Conservation (phyloP, 2,888 invertebrate species). For the Dicycla oo region DNA sequence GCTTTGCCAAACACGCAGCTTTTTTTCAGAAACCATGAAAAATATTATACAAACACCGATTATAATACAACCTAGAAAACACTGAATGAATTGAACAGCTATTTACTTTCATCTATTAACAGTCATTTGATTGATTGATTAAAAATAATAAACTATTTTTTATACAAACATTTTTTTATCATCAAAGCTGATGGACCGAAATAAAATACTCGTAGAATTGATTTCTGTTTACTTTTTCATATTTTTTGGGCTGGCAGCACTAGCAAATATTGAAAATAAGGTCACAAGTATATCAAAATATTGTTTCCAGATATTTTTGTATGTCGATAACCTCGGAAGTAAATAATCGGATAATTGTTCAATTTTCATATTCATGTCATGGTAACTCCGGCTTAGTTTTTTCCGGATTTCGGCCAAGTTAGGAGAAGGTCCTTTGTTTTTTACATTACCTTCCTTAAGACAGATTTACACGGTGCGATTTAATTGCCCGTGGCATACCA, state of each 20-base stretch:
- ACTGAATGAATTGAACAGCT: neutral
- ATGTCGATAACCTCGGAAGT: constrained; percentile 54
- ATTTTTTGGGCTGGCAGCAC: neutral
- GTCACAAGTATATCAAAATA: constrained; percentile 28
- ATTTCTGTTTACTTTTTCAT: neutral
- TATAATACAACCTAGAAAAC: neutral
- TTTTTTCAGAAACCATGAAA: neutral
- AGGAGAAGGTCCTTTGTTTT: neutral
- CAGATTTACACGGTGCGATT: no score
- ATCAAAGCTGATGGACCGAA: neutral
- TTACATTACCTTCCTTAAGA: neutral
- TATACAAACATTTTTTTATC: neutral
- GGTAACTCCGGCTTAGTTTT: neutral
- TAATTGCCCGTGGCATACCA: no score
- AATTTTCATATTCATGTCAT: constrained; percentile 29
- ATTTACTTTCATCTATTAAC: neutral
- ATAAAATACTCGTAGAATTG: neutral
- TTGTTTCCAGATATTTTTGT: constrained; percentile 36
- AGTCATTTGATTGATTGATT: neutral
- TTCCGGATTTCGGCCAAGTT: neutral
- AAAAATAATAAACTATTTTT: constrained; percentile 4
- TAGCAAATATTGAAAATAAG: constrained; percentile 25
- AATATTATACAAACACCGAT: neutral
- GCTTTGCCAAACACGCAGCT: neutral
- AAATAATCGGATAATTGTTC: constrained; percentile 39